A percentile compares a stretch with the other conserved stretches of the same genome.
phyloP scores from a whole-genome alignment of 2,797 vertebrate genomes.

The Semaprochilodus insignis region DNA sequence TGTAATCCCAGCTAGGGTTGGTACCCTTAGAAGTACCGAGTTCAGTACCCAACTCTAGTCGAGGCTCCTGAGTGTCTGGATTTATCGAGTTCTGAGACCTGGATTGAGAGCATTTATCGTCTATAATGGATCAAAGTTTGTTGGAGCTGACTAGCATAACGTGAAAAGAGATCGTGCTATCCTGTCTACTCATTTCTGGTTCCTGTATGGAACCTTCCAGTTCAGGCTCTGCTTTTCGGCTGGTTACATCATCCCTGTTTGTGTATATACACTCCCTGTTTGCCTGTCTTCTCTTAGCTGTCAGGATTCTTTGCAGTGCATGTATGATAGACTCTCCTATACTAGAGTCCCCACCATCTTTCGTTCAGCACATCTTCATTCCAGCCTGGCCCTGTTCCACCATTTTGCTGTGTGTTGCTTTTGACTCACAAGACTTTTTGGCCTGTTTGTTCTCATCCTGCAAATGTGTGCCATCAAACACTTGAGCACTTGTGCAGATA shows the following conservation, averaged over 20 bases:
- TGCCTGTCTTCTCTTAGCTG: not conserved
- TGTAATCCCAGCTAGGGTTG: too few species aligned
- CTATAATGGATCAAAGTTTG: too few species aligned
- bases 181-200: too few species aligned
- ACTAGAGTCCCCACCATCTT: not conserved
- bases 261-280: not conserved
- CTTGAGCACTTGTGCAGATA: conserved; percentile 1
- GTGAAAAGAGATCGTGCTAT: not conserved
- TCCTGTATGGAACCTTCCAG: not conserved
- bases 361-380: too few species aligned
- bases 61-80: not conserved
- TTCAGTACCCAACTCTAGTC: not conserved
- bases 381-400: not conserved
- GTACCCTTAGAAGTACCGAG: too few species aligned
- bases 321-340: not conserved
- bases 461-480: conserved; percentile 8
- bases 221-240: not conserved
- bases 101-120: not conserved
- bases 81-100: not conserved
- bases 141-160: not conserved
- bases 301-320: not conserved
- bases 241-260: not conserved
- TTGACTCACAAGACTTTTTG: not conserved
- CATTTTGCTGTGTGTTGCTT: not conserved
- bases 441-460: not conserved